Conservation (phyloP, 2,113 vertebrate species). For the Carollia perspicillata region DNA sequence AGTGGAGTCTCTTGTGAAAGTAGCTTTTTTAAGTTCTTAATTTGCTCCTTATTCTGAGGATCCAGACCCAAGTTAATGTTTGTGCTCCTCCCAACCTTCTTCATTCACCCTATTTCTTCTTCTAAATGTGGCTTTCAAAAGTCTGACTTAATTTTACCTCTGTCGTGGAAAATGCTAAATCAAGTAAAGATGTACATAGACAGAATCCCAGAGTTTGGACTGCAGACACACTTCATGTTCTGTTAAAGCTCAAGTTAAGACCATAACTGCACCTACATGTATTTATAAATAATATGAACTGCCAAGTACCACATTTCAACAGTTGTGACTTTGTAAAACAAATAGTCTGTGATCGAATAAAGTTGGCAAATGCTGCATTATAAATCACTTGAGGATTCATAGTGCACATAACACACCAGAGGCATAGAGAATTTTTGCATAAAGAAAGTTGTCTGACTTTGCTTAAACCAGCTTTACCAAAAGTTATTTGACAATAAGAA, state of each 20-base stretch:
- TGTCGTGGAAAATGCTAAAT: background rate
- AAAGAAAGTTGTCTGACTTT: background rate
- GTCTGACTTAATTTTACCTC: background rate
- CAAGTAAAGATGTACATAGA: background rate
- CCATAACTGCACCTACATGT: accelerated
- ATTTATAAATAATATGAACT: background rate
- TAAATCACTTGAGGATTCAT: background rate
- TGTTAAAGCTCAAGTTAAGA: background rate
- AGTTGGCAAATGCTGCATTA: background rate
- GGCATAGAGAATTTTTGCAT: background rate
- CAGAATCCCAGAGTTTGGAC: background rate
- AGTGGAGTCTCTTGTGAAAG: background rate
- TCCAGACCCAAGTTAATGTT: background rate
- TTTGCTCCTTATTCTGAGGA: background rate
- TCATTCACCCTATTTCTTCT: background rate
- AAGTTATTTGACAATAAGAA: background rate
- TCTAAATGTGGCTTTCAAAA: background rate
- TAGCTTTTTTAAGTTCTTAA: background rate
- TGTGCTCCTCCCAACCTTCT: background rate
- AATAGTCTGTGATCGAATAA: background rate
- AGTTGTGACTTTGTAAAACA: background rate
- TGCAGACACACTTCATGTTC: background rate
- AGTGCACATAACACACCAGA: no score
- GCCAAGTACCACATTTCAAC: background rate
- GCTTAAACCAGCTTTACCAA: background rate